phyloP scores from a whole-genome alignment of 1,140 invertebrate species.

The Drosophila paulistorum region DNA sequence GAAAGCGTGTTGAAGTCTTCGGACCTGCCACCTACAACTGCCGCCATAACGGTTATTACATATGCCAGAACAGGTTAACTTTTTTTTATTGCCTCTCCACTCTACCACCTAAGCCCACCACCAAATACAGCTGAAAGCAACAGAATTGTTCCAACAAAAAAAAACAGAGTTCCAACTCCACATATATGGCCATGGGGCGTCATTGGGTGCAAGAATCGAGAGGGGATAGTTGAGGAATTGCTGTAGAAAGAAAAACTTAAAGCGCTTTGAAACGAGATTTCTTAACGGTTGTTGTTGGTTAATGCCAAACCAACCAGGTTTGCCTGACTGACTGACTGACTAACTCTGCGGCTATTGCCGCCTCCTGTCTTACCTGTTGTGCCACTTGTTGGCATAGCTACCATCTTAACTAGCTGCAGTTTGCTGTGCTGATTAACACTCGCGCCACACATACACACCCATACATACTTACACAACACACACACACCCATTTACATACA shows the following conservation, averaged over 20 bases:
- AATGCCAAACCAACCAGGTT: constrained; percentile 22
- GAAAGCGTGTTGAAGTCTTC: constrained; percentile 1
- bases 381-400: constrained; percentile 21
- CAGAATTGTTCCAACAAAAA: constrained; percentile 3
- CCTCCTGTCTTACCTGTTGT: constrained; percentile 25
- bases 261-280: constrained; percentile 28
- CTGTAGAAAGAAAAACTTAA: constrained; percentile 18
- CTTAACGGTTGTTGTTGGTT: constrained; percentile 23
- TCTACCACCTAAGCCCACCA: background rate
- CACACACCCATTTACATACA: background rate
- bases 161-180: constrained; percentile 4
- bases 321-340: constrained; percentile 27
- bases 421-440: constrained; percentile 20
- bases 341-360: constrained; percentile 16
- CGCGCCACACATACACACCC: constrained; percentile 17
- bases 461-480: constrained; percentile 6
- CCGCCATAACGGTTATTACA: constrained; percentile 22
- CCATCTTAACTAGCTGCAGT: constrained; percentile 24
- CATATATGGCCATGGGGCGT: constrained; percentile 12
- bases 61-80: constrained; percentile 13
- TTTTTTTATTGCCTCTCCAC: background rate
- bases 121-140: background rate
- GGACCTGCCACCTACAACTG: constrained; percentile 15
- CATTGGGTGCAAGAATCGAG: background rate
- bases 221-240: background rate